Evolutionary conservation across 2,888 invertebrate species (phyloP), one percentile per base, ranked within the genome.

Genomic region (Nycteola revayana): DNA sequence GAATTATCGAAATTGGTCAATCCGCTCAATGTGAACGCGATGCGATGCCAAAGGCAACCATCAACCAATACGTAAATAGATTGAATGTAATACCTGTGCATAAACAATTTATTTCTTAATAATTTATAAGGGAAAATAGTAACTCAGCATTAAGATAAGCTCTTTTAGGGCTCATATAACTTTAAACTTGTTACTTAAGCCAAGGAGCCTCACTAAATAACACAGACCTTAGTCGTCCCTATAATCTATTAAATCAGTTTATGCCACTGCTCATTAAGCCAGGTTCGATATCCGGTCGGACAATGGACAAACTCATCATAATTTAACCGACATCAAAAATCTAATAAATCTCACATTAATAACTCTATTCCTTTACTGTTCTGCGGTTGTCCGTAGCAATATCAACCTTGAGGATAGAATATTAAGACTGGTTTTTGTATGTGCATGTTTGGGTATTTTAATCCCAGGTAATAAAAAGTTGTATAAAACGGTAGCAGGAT

Each of bases 401-500:
- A 35, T 36, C 9, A 21, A 14, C 49, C 37, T 36, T 70, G 64
- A 32, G n/a, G 0, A 1, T 1, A 7, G 1, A 0, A 1, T 0
- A 0, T 27, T 63, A 72, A 36, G 51, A 42, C 37, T 28, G 10
- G 24, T 14, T 33, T 42, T 42, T 0, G 36, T 7, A 29, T 31
- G 24, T 7, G 14, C 1, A 3, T 42, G 4, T 32, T 21, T 10
- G 42, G 43, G 32, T 45, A 49, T 58, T 65, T 63, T 79, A 74
- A 79, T 73, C 75, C 65, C 49, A 40, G 50, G 55, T 60, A 67
- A 70, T 81, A 81, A 75, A 80, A 74, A 57, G 42, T 25, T 59
- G 72, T 56, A 73, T 73, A 74, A 77, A 82, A 81, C 85, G 81
- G 85, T 85, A 84, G 85, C 84, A 75, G 78, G 79, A 82, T 83